Conservation (phyloP, 2,888 invertebrate species). For the Tineola bisselliella region DNA sequence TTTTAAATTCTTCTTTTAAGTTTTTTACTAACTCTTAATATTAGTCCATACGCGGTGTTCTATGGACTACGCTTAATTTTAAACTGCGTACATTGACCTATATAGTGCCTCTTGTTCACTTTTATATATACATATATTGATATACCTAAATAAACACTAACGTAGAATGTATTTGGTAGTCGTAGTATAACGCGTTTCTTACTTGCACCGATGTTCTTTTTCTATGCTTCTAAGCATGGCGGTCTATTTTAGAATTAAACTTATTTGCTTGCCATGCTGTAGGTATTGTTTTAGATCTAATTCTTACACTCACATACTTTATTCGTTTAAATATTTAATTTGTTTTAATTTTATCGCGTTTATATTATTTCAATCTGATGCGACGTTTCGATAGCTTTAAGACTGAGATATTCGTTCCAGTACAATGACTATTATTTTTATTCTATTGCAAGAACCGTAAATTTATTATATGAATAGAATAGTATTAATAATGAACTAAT, state of each 20-base stretch:
- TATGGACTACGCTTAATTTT: conserved; percentile 60
- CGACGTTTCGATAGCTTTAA: too few species aligned
- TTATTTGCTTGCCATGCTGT: background rate
- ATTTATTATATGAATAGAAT: too few species aligned
- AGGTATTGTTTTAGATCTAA: background rate
- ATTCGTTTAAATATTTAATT: too few species aligned
- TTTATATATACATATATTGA: conserved; percentile 65
- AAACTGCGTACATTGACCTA: conserved; percentile 65
- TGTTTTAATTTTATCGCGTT: too few species aligned
- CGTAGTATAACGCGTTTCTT: conserved; percentile 22
- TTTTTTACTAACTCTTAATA: too few species aligned
- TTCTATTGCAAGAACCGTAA: too few species aligned
- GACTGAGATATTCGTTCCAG: too few species aligned
- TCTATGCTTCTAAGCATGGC: background rate
- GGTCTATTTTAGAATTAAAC: background rate
- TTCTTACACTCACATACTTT: background rate
- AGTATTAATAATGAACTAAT: too few species aligned
- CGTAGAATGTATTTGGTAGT: conserved; percentile 42
- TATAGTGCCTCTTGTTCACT: conserved; percentile 70
- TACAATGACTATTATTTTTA: too few species aligned
- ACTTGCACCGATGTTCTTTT: background rate
- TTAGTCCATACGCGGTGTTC: conserved; percentile 50
- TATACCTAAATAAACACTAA: conserved; percentile 39
- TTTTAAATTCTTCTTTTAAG: too few species aligned
- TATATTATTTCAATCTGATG: too few species aligned